Base-by-base conservation (phyloP, 2,113 vertebrate species). In the Mustela lutreola region DNA sequence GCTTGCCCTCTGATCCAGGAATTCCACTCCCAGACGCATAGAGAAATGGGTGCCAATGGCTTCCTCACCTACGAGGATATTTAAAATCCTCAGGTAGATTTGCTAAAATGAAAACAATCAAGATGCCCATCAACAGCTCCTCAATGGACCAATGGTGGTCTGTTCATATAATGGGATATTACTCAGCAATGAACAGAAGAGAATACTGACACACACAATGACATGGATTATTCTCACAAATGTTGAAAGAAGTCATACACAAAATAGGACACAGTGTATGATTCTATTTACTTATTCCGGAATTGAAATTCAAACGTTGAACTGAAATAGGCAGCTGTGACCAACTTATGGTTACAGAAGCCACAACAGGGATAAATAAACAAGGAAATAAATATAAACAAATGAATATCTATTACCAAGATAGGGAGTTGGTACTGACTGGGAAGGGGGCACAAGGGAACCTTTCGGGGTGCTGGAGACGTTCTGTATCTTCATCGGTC, bases 241-340 rank as follows among this genome's bases (percentile, higher is more conserved):
- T 1, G 16, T 19, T 53, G 31, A 81, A 63, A 65, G 36, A 89
- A 73, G 73, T 48, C 83, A 65, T 28, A 75, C 21, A 63, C 39
- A 50, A 36, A 81, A 50, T 2, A 58, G 24, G 42, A 92, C 0
- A 42, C 5, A 45, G 6, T 15, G 8, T 60, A 81, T 58, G 8
- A 82, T 58, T 26, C 50, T 45, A 94, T 7, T 76, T 84, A 75
- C 90, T 87, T 96, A 71, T 86, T 78, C 36, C 45, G 4, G 26
- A 65, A 50, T 14, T 92, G 70, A 79, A 93, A 89, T 75, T 89
- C 56, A 75, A 56, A 67, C 12, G 31, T 75, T 89, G 8, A 89
- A 36, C 26, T 58, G 14, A 60, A 85, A 89, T 22, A 90, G 60
- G 63, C 15, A 45, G 58, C 71, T 65, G 19, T 48, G 45, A 92